These are phyloP conservation scores for Acanthurus leucopareius DNA, from an alignment of 2,797 vertebrate genomes.

Conservation along the genomic window DNA sequence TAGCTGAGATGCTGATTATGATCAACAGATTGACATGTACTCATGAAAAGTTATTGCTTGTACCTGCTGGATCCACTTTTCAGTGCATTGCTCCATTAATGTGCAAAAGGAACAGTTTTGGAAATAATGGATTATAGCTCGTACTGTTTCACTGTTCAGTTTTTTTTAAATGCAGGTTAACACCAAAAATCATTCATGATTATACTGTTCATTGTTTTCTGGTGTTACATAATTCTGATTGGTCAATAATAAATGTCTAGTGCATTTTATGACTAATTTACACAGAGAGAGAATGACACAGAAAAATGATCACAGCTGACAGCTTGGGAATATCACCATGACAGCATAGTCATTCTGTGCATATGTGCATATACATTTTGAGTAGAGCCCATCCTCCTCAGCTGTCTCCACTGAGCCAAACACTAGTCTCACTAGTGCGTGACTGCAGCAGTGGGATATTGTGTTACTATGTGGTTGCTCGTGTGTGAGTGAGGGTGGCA, in stretches of 20 bases:
- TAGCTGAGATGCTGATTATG: no score
- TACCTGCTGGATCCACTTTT: no score
- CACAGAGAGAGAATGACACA: constrained; percentile 33
- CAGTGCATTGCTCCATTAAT: no score
- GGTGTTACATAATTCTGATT: neutral
- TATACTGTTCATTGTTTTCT: no score
- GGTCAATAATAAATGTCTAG: neutral
- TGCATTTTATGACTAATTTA: constrained; percentile 32
- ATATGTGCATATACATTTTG: constrained; percentile 26
- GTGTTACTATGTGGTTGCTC: constrained; percentile 50
- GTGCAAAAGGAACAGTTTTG: no score
- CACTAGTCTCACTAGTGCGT: constrained; percentile 28
- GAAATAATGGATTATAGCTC: no score
- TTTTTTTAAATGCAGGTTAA: no score
- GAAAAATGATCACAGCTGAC: constrained; percentile 60
- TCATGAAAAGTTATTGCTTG: no score
- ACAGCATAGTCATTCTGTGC: constrained; percentile 27
- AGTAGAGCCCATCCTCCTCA: constrained; percentile 51
- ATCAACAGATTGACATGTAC: no score
- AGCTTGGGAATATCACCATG: constrained; percentile 40
- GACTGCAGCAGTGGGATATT: constrained; percentile 49
- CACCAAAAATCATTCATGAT: no score
- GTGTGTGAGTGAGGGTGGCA: constrained; percentile 47
- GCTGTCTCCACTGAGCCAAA: constrained; percentile 58
- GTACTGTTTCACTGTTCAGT: no score